phyloP scores from a whole-genome alignment of 2,888 invertebrate genomes.

The Gymnoscelis rufifasciata region DNA sequence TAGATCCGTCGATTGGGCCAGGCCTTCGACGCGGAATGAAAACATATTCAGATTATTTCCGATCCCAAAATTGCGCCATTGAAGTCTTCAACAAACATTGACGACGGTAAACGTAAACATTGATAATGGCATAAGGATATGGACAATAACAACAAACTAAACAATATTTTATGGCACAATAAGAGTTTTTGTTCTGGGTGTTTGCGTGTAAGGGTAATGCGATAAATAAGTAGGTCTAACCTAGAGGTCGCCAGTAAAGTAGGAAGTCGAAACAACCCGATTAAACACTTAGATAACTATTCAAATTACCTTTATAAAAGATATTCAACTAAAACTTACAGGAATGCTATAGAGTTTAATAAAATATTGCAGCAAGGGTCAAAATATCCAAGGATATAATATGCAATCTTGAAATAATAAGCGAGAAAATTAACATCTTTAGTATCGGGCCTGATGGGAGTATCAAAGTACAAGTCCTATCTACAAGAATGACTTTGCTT shows the following conservation, averaged over 20 bases:
- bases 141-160: background rate
- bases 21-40: conserved; percentile 1
- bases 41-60: conserved; percentile 7
- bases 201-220: background rate
- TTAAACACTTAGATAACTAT: background rate
- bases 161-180: background rate
- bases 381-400: too few relatives aligned
- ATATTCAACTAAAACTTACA: too few relatives aligned
- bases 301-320: too few relatives aligned
- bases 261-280: background rate
- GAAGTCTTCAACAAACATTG: conserved; percentile 6
- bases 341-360: too few relatives aligned
- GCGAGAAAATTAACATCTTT: background rate
- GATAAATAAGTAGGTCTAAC: conserved; percentile 8
- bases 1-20: conserved; percentile 9
- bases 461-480: conserved; percentile 28
- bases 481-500: conserved; percentile 28
- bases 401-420: background rate
- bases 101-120: conserved; percentile 1
- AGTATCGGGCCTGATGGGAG: conserved; percentile 3
- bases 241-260: background rate
- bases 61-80: conserved; percentile 5
- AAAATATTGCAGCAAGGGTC: too few relatives aligned
- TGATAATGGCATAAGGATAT: conserved; percentile 1
- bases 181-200: background rate